Conservation (phyloP, 1,140 invertebrate species). For the Coptotermes formosanus region DNA sequence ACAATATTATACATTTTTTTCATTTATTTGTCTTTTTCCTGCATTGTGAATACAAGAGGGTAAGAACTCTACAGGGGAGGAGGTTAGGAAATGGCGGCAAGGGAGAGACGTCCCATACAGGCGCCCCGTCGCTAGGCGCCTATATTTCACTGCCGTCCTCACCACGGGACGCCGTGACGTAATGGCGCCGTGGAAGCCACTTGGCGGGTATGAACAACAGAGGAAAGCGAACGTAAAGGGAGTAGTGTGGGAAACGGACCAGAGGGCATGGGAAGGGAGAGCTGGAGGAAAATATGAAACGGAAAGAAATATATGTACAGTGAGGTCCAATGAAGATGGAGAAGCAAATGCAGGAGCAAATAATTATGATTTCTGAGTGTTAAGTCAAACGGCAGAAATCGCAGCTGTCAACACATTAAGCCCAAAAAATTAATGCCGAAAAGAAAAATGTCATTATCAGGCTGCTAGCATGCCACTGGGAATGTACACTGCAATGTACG, state of each 20-base stretch:
- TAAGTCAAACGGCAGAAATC: too few species aligned
- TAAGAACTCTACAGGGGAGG: background rate
- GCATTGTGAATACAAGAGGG: background rate
- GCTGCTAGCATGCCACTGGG: too few species aligned
- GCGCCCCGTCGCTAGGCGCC: conserved; percentile 12
- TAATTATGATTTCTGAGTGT: background rate
- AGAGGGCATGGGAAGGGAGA: background rate
- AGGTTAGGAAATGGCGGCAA: background rate
- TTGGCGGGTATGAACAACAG: conserved; percentile 14
- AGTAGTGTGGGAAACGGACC: background rate
- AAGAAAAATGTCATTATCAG: too few species aligned
- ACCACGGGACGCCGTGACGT: conserved; percentile 1
- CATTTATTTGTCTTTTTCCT: background rate
- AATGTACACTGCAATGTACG: too few species aligned
- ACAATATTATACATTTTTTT: background rate
- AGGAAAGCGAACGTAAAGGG: background rate
- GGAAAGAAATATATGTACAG: background rate
- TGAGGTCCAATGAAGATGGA: background rate
- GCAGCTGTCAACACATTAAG: too few species aligned
- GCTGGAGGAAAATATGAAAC: background rate
- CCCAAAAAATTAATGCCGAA: too few species aligned
- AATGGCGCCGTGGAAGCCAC: background rate
- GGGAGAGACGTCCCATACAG: conserved; percentile 7
- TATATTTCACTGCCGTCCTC: conserved; percentile 1
- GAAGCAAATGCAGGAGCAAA: background rate